Conservation (phyloP, 2,113 vertebrate species). For the Callopanchax toddi region DNA sequence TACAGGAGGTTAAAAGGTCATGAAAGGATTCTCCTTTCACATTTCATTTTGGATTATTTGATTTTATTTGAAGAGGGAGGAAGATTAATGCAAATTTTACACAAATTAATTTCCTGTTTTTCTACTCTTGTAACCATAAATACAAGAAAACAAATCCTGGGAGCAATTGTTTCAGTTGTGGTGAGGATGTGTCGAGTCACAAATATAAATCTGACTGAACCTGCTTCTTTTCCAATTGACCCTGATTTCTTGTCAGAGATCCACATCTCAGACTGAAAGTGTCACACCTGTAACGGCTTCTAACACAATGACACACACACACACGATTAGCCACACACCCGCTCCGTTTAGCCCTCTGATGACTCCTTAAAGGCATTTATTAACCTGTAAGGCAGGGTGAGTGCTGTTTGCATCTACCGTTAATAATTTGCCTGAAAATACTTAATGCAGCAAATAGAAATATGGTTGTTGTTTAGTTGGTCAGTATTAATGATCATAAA, state of each 20-base stretch:
- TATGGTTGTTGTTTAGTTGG: background rate
- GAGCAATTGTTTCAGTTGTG: background rate
- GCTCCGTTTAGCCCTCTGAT: constrained; percentile 23
- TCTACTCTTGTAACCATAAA: background rate
- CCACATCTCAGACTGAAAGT: constrained; percentile 13
- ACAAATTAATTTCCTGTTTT: background rate
- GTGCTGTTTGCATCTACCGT: background rate
- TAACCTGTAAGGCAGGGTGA: constrained; percentile 1
- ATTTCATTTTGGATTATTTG: background rate
- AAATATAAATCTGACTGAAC: background rate
- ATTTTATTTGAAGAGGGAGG: background rate
- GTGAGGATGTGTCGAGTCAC: no score
- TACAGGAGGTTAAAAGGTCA: constrained; percentile 21
- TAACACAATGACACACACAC: constrained; percentile 9
- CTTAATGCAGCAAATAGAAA: background rate
- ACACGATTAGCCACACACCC: no score
- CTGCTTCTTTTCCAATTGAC: background rate
- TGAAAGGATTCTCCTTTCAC: background rate
- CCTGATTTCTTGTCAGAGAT: background rate
- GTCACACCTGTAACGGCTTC: constrained; percentile 38
- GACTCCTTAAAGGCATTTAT: constrained; percentile 10
- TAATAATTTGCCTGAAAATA: background rate
- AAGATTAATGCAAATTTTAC: background rate
- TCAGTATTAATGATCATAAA: background rate
- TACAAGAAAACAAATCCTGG: background rate